Evolutionary conservation across 1,140 invertebrate species (phyloP).

Genomic region (Drosophila orosa): DNA sequence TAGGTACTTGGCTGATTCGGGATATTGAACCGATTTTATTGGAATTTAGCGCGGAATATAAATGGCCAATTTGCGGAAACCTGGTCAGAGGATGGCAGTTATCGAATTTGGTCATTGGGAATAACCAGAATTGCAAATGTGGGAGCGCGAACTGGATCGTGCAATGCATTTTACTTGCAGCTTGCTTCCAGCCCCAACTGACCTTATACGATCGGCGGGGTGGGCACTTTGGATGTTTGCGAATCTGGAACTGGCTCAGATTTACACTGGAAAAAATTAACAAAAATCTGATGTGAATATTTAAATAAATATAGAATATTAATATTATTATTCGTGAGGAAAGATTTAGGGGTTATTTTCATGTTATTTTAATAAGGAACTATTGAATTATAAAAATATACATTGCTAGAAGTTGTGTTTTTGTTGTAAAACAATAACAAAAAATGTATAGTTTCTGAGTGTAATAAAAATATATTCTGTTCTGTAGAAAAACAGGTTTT

Average conservation of each 20-base stretch:
- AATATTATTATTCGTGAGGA: fast-evolving
- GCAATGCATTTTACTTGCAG: conserved; percentile 32
- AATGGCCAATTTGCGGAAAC: conserved; percentile 41
- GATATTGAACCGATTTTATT: conserved; percentile 22
- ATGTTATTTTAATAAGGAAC: background rate
- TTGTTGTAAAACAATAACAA: background rate
- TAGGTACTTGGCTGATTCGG: conserved; percentile 14
- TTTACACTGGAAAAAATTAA: background rate
- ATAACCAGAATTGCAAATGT: conserved; percentile 46
- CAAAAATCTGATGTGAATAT: background rate
- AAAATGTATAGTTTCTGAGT: background rate
- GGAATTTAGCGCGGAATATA: conserved; percentile 51
- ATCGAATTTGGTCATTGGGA: conserved; percentile 52
- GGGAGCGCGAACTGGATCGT: conserved; percentile 38
- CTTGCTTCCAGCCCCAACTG: conserved; percentile 36
- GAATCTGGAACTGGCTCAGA: conserved; percentile 46
- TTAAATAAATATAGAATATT: background rate
- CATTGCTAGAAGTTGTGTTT: no score
- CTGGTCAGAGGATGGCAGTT: conserved; percentile 36
- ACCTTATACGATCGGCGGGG: conserved; percentile 32
- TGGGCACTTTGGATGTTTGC: conserved; percentile 6
- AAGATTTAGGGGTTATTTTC: background rate
- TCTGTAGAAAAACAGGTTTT: background rate
- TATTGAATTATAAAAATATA: background rate
- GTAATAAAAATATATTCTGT: background rate